Percentiles rank a stretch among this genome's conserved stretches.
These are phyloP conservation scores for Eristalinus sepulchralis DNA, from an alignment of 2,888 invertebrate genomes.

Conservation along the genomic window DNA sequence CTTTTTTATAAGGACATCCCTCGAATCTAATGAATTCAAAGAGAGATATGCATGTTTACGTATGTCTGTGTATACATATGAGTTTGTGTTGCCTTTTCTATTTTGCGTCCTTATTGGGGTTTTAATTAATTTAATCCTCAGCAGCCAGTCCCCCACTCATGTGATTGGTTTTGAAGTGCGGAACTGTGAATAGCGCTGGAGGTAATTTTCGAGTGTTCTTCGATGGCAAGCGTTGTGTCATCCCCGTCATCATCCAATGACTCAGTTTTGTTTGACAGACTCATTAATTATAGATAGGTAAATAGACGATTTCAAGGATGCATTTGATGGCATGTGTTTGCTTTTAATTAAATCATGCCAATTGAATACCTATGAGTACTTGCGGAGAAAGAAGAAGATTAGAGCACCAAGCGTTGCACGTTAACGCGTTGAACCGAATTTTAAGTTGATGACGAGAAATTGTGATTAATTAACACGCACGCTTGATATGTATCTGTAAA, in stretches of 20 bases:
- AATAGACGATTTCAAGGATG: constrained; percentile 63
- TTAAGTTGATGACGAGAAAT: constrained; percentile 22
- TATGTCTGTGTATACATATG: constrained; percentile 2
- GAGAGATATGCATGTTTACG: constrained; percentile 6
- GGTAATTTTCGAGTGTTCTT: constrained; percentile 57
- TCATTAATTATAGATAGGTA: constrained; percentile 69
- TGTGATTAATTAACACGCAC: constrained; percentile 62
- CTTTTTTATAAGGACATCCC: constrained; percentile 43
- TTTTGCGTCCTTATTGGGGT: constrained; percentile 7
- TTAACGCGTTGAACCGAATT: constrained; percentile 55
- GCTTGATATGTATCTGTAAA: constrained; percentile 44
- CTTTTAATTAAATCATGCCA: constrained; percentile 66
- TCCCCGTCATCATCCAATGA: constrained; percentile 29
- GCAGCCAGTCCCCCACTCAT: constrained; percentile 20
- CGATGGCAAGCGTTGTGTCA: constrained; percentile 1
- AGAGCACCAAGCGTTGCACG: neutral
- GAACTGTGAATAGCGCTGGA: constrained; percentile 54
- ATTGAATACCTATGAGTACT: constrained; percentile 50
- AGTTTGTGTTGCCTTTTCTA: neutral
- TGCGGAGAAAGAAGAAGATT: neutral
- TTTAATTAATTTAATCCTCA: constrained; percentile 64
- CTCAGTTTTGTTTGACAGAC: constrained; percentile 50
- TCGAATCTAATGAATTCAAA: constrained; percentile 63
- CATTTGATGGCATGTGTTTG: constrained; percentile 55
- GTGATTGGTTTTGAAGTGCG: constrained; percentile 56